Evolutionary conservation across 2,888 invertebrate genomes (phyloP).

Genomic region (Tridacna crocea): DNA sequence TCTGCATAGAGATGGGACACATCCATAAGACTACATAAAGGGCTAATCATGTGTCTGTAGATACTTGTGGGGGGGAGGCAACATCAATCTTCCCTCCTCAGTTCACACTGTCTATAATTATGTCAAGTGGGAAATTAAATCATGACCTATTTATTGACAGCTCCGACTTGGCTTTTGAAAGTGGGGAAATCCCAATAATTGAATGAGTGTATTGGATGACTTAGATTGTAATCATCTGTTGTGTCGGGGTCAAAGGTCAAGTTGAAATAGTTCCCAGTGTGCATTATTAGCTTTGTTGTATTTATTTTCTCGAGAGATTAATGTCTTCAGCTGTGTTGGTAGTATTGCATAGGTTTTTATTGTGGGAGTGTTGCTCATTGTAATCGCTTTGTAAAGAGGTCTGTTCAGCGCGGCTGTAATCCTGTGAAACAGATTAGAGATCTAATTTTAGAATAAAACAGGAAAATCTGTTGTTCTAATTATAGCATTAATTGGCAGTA

Average conservation of each 20-base stretch:
- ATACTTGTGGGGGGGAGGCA: conserved; percentile 8
- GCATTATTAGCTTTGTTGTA: background rate
- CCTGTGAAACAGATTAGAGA: background rate
- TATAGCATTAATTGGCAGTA: conserved; percentile 51
- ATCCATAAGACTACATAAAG: background rate
- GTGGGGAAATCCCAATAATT: conserved; percentile 58
- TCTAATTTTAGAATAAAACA: conserved; percentile 22
- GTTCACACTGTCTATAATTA: conserved; percentile 38
- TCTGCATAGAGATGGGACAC: too few species aligned
- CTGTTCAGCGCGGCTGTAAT: background rate
- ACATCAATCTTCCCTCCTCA: conserved; percentile 11
- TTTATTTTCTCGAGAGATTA: conserved; percentile 5
- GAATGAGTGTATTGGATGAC: conserved; percentile 53
- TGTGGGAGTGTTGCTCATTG: background rate
- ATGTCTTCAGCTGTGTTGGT: conserved; percentile 7
- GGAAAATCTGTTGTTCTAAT: conserved; percentile 54
- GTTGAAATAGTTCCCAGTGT: conserved; percentile 50
- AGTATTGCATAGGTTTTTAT: background rate
- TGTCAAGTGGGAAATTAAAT: conserved; percentile 46
- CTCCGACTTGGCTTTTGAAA: conserved; percentile 42
- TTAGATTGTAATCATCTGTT: conserved; percentile 56
- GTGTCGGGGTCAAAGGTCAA: conserved; percentile 63
- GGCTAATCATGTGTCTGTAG: conserved; percentile 8
- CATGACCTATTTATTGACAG: conserved; percentile 55
- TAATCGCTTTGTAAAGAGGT: background rate